Evolutionary conservation across 2,797 vertebrate genomes (phyloP), one percentile per base, ranked within the genome.

Genomic region (Paguma larvata): DNA sequence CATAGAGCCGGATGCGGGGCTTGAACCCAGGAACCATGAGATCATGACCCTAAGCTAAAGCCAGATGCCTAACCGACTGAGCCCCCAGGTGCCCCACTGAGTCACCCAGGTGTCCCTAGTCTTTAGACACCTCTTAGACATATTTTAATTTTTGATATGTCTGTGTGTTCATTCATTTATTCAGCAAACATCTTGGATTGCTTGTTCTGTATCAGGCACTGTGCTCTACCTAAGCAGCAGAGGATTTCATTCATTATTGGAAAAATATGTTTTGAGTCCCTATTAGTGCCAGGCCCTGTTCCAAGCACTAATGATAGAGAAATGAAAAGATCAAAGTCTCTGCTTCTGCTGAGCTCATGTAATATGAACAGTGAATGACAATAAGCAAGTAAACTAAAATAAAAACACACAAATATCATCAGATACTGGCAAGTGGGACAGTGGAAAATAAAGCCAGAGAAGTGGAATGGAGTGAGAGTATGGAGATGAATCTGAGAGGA

Each of bases 301-400:
- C 32, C 4, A 97, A 96, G 27, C 12, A 62, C 38, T 91, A 73
- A 75, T 89, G n/a, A 83, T 38, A 56, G 41, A 80, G 38, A 94
- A 86, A 5, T 34, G 46, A 79, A 89, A 41, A 19, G 15, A 62
- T 85, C 38, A 70, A 79, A 92, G 27, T 65, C 23, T 5, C 65
- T 59, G 1, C 16, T 73, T 80, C 51, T 27, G 34, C 53, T 72
- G 44, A 56, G 15, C n/a, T 95, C 32, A 56, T 32, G 19, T 67
- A 85, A 77, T 14, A 46, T 48, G 3, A 91, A 70, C 0, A 2
- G 15, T 85, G 59, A 89, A 89, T 77, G 53, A 89, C 27, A 78
- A 32, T 88, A 94, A 62, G 5, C 14, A 80, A 70, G 53, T 30
- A 86, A 95, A 73, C 14, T 15, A 75, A 95, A 89, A 41, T 27